These are phyloP conservation scores for Leucozona laternaria DNA, from an alignment of 2,888 invertebrate species.

Conservation along the genomic window DNA sequence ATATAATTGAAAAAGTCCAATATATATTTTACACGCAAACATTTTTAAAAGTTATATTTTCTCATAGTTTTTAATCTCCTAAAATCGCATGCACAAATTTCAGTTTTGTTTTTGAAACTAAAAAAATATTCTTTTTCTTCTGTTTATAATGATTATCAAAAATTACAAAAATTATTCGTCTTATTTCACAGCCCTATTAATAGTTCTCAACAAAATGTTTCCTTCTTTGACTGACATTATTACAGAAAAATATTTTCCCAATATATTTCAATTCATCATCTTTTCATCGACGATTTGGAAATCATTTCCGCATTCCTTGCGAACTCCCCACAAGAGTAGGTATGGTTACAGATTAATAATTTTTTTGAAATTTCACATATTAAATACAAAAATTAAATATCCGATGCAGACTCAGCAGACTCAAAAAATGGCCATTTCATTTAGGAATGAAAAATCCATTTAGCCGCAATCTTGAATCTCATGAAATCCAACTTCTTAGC, in stretches of 20 bases:
- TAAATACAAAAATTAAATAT: conserved; percentile 4
- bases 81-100: too few relatives aligned
- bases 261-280: neutral
- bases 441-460: conserved; percentile 32
- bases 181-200: too few relatives aligned
- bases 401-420: neutral
- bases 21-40: too few relatives aligned
- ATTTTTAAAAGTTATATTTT: too few relatives aligned
- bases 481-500: conserved; percentile 43
- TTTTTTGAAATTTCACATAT: conserved; percentile 15
- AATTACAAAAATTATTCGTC: too few relatives aligned
- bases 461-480: conserved; percentile 31
- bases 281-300: neutral
- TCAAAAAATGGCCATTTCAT: conserved; percentile 42
- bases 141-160: too few relatives aligned
- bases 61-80: too few relatives aligned
- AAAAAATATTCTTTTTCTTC: too few relatives aligned
- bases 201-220: neutral
- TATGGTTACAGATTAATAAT: neutral
- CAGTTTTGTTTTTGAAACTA: too few relatives aligned
- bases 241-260: neutral
- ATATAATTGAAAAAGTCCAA: too few relatives aligned
- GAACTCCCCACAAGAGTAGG: neutral
- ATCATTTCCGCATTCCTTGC: conserved; percentile 36
- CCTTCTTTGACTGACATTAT: neutral